Evolutionary conservation across 2,797 vertebrate genomes (phyloP).

Genomic region (Myotis findleyi): DNA sequence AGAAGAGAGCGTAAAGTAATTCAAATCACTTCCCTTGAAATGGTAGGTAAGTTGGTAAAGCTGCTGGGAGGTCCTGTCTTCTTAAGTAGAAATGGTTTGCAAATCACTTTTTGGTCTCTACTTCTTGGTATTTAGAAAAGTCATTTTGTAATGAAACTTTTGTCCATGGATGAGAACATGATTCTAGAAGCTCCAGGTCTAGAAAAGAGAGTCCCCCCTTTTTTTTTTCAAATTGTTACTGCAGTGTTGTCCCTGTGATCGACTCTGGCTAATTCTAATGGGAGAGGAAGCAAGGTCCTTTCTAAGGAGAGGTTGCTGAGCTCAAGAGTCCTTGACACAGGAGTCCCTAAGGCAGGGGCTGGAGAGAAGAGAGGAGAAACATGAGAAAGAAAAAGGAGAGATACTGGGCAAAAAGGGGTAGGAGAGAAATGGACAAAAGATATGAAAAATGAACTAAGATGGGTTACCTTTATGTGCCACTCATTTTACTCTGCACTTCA

Average conservation of each 20-base stretch:
- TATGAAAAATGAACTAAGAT: not conserved
- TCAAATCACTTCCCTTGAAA: not conserved
- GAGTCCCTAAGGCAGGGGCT: not conserved
- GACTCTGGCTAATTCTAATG: not conserved
- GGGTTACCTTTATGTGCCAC: not conserved
- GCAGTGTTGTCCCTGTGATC: not conserved
- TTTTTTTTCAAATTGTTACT: not conserved
- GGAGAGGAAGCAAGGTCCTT: not conserved
- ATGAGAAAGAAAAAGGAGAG: not conserved
- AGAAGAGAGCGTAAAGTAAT: slow-evolving; percentile 12
- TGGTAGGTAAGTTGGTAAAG: not conserved
- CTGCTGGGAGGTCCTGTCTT: not conserved
- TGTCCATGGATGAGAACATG: not conserved
- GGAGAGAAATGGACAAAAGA: not conserved
- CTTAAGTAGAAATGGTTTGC: not conserved
- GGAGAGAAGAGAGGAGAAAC: not conserved
- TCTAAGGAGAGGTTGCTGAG: not conserved
- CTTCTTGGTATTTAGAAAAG: not conserved
- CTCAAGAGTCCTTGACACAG: not conserved
- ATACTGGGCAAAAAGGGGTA: not conserved
- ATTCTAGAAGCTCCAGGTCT: not conserved
- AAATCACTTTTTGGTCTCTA: slow-evolving; percentile 13
- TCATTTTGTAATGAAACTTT: not conserved
- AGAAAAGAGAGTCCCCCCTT: not conserved
- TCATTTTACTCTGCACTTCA: not conserved